A percentile compares a stretch with the other conserved stretches of the same genome.
These are phyloP conservation scores for Darevskia mixta DNA, from an alignment of 2,797 vertebrate species.

Conservation along the genomic window DNA sequence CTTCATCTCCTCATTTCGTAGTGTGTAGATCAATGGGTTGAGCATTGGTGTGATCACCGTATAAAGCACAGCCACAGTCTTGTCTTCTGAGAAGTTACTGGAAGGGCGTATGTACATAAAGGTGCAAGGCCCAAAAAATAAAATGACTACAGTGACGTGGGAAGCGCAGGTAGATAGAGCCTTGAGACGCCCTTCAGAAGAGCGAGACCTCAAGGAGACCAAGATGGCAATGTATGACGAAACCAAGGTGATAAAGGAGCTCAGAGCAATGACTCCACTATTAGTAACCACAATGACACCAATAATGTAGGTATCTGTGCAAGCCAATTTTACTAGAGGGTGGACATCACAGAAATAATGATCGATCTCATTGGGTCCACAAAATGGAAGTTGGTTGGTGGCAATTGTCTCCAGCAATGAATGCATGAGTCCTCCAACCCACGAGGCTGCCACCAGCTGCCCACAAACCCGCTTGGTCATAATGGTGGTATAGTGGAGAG, in stretches of 20 bases:
- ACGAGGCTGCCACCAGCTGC: slow-evolving; percentile 11
- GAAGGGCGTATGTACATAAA: slow-evolving; percentile 9
- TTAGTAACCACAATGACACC: slow-evolving; percentile 41
- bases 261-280: slow-evolving; percentile 44
- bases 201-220: not conserved
- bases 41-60: slow-evolving; percentile 11
- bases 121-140: slow-evolving; percentile 25
- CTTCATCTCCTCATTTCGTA: slow-evolving; percentile 37
- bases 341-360: slow-evolving; percentile 57
- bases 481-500: slow-evolving; percentile 53
- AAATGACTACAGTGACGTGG: slow-evolving; percentile 30
- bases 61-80: not conserved
- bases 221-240: slow-evolving; percentile 44
- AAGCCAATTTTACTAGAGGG: slow-evolving; percentile 4
- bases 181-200: slow-evolving; percentile 24
- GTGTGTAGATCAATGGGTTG: slow-evolving; percentile 42
- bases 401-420: slow-evolving; percentile 30
- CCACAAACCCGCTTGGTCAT: slow-evolving; percentile 30
- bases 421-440: not conserved
- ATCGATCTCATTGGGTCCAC: not conserved
- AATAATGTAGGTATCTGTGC: not conserved
- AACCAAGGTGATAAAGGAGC: slow-evolving; percentile 40
- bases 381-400: slow-evolving; percentile 14
- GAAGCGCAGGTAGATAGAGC: slow-evolving; percentile 42
- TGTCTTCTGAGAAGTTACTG: not conserved